Conservation (phyloP, 2,888 invertebrate genomes). For the Bellardia pandia region DNA sequence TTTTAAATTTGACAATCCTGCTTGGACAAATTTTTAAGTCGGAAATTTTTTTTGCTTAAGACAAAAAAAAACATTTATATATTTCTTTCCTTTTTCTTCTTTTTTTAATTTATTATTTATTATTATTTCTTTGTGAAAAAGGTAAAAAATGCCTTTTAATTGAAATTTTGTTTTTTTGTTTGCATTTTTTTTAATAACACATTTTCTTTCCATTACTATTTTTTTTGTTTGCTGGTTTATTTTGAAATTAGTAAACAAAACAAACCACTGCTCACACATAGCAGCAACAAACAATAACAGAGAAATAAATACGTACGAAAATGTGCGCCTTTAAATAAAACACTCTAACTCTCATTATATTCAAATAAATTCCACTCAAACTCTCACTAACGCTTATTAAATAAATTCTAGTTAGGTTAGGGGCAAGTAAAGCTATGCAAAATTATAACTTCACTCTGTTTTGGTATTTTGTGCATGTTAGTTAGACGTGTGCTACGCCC, state of each 20-base stretch:
- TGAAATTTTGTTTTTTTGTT: too few relatives aligned
- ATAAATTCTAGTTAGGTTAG: conserved; percentile 49
- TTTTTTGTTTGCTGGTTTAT: too few relatives aligned
- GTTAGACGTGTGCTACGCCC: conserved; percentile 42
- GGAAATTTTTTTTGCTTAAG: too few relatives aligned
- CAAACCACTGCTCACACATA: conserved; percentile 37
- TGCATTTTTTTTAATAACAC: too few relatives aligned
- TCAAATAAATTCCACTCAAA: conserved; percentile 53
- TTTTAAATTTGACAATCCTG: too few relatives aligned
- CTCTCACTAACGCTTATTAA: conserved; percentile 61
- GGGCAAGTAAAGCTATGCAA: conserved; percentile 33
- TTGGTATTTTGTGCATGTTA: conserved; percentile 56
- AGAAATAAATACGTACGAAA: conserved; percentile 40
- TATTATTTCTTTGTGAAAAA: too few relatives aligned
- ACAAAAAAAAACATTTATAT: too few relatives aligned
- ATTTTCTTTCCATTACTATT: too few relatives aligned
- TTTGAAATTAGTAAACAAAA: conserved; percentile 39
- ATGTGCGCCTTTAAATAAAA: conserved; percentile 26
- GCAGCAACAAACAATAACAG: conserved; percentile 42
- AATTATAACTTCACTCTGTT: conserved; percentile 62
- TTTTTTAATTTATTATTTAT: too few relatives aligned
- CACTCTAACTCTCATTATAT: conserved; percentile 53
- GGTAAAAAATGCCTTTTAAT: too few relatives aligned
- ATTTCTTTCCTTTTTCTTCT: too few relatives aligned
- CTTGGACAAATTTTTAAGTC: too few relatives aligned